Conservation (phyloP, 2,113 vertebrate species). For the mouse (Mus musculus) region DNA sequence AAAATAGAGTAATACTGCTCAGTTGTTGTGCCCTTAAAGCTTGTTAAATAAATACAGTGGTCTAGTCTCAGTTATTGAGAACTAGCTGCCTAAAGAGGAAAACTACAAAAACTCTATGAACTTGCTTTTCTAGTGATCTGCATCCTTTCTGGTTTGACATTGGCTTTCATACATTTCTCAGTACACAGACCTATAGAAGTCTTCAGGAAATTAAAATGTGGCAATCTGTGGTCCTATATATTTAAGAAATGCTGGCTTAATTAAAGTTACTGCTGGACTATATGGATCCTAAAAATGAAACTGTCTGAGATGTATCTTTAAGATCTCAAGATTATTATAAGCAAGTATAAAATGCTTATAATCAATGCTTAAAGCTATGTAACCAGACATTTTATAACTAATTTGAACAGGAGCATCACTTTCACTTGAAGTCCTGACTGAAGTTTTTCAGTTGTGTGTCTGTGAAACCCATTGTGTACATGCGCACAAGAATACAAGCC, state of each 20-base stretch:
- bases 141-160: not conserved
- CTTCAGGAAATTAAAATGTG: not conserved
- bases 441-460: not conserved
- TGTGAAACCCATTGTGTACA: not conserved
- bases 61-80: too few relatives aligned
- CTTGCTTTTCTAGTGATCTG: not conserved
- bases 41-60: too few relatives aligned
- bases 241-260: not conserved
- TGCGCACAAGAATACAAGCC: too few relatives aligned
- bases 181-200: not conserved
- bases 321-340: not conserved
- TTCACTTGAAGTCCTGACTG: not conserved
- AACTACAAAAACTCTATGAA: too few relatives aligned
- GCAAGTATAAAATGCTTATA: not conserved
- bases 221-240: not conserved
- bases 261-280: not conserved
- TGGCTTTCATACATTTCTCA: not conserved
- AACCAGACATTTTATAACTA: not conserved
- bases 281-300: not conserved
- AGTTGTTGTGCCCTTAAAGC: too few relatives aligned
- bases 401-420: not conserved
- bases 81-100: too few relatives aligned
- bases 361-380: not conserved
- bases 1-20: too few relatives aligned
- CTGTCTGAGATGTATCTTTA: accelerated